Conservation (phyloP, 2,888 invertebrate genomes). For the Eilema sororculum region DNA sequence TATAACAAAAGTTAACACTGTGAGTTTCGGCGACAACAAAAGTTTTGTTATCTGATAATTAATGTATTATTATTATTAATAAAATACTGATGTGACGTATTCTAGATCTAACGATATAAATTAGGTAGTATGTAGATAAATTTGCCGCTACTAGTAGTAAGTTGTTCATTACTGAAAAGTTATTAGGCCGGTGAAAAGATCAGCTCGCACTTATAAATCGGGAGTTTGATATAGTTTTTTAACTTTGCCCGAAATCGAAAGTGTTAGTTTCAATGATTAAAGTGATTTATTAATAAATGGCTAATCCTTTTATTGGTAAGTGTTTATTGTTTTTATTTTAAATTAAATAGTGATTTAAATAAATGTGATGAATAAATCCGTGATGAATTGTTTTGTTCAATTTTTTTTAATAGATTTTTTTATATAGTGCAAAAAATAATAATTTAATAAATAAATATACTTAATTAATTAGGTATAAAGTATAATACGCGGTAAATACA, state of each 20-base stretch:
- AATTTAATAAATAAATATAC: too few species aligned
- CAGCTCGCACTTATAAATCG: background rate
- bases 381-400: background rate
- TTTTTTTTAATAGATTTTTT: background rate
- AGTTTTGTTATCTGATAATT: background rate
- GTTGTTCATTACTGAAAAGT: background rate
- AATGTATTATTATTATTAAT: constrained; percentile 6
- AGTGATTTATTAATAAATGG: background rate
- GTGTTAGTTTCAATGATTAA: background rate
- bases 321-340: background rate
- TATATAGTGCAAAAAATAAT: too few species aligned
- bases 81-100: background rate
- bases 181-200: background rate
- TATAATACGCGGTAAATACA: too few species aligned
- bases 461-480: too few species aligned
- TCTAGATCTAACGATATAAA: background rate
- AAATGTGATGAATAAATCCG: background rate
- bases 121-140: constrained; percentile 1
- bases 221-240: background rate
- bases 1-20: background rate
- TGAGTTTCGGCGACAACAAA: constrained; percentile 4
- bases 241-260: background rate
- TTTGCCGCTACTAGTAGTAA: background rate
- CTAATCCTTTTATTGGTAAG: background rate
- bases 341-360: background rate